Base-by-base conservation (phyloP, 2,113 vertebrate genomes). In the Hemiscyllium ocellatum region DNA sequence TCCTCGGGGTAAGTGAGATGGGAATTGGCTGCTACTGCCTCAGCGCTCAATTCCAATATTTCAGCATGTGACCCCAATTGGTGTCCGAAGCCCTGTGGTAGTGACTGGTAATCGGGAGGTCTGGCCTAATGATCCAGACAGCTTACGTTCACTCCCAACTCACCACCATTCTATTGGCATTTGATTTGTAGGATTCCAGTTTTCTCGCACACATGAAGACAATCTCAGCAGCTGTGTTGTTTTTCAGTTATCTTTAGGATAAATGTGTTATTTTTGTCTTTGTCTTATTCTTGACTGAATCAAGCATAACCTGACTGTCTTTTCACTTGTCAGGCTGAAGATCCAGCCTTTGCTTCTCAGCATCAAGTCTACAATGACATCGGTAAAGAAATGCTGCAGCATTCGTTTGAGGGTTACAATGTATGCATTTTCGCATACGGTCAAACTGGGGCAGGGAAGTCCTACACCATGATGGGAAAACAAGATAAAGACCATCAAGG, bases 391-490 rank as follows among this genome's bases (percentile, higher is more conserved):
- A 99, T 99, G 99, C 97, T 99, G 96, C 97, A 97, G 72, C 99
- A 99, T 0, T 99, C 99, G 86, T 99, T 99, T 29, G 99, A 99
- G 96, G 99, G 99, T 96, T 99, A 99, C 97, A 99, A 99, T 0
- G 99, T 99, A 0, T 99, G 99, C 96, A 99, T 99, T 96, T 99
- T 99, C 96, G 99, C 99, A 69, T 99, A 99, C 52, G 99, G 99
- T 96, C 99, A 99, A 97, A 99, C 99, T 2, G 99, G 99, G 96
- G 98, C 99, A 96, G 99, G 99, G 95, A 99, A 99, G 96, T 99
- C 99, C 96, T 99, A 99, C 91, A 99, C 99, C 0, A 99, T 99
- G 99, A 99, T 99, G 99, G 99, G 99, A 96, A 99, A 98, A 96
- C 99, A 99, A 97, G 99, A 99, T 96, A 99, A 99, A 96, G 98